phyloP scores from a whole-genome alignment of 2,888 invertebrate species.

The Eupithecia abbreviata region DNA sequence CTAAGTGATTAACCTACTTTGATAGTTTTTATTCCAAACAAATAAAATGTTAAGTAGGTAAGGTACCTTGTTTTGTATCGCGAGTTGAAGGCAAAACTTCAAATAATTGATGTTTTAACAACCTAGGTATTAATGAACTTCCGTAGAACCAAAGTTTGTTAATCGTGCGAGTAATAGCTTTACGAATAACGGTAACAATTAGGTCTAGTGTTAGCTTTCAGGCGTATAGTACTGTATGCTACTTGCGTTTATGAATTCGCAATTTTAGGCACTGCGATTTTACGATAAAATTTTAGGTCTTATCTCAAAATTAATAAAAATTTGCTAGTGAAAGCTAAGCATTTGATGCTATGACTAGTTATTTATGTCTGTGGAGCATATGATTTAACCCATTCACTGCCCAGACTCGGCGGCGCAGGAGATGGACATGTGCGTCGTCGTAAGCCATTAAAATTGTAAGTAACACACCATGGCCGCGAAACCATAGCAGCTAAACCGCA shows the following conservation, averaged over 20 bases:
- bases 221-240: slow-evolving; percentile 55
- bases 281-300: slow-evolving; percentile 23
- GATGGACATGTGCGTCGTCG: too few species aligned
- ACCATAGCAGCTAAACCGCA: too few species aligned
- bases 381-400: slow-evolving; percentile 25
- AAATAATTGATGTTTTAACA: slow-evolving; percentile 1
- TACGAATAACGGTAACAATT: too few species aligned
- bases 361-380: slow-evolving; percentile 43
- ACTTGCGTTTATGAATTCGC: slow-evolving; percentile 58
- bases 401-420: too few species aligned
- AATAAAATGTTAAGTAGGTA: neutral
- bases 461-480: too few species aligned
- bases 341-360: slow-evolving; percentile 50
- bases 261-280: slow-evolving; percentile 41
- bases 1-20: neutral
- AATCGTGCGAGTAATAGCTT: slow-evolving; percentile 4
- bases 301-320: slow-evolving; percentile 9
- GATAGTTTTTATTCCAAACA: neutral
- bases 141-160: slow-evolving; percentile 28
- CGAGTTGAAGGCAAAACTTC: neutral
- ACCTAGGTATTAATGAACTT: slow-evolving; percentile 15
- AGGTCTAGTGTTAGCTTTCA: slow-evolving; percentile 51
- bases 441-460: too few species aligned
- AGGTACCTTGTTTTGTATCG: neutral
- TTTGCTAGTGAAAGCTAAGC: slow-evolving; percentile 29